Evolutionary conservation across 2,888 invertebrate species (phyloP), one percentile per base, ranked within the genome.

Genomic region (Drosophila melanocephala): DNA sequence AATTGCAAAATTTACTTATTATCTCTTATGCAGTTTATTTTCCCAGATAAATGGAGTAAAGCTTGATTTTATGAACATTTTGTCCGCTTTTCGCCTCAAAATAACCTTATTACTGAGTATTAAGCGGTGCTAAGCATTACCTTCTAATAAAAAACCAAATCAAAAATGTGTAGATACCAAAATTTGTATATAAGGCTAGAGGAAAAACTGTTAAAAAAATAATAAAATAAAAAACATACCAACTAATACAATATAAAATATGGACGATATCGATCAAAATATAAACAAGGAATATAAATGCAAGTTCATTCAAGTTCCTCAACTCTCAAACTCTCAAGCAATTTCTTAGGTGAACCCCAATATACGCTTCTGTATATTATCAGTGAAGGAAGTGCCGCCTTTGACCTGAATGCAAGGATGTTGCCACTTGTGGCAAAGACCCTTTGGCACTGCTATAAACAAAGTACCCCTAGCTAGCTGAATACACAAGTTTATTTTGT

Each of bases 361-460:
- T 26, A 5, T 35, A 37, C 2, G 50, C 51, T 42, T 47, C 39
- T 51, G 7, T 42, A 22, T 19, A 22, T 26, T 22, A 5, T 22
- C 12, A 19, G 19, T 35, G 30, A 59, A 62, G 77, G 69, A 76
- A 59, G 42, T 75, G 50, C 63, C 59, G 66, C 68, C 71, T 73
- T 77, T 72, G 56, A 72, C 59, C 72, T 67, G 32, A 50, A 44
- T 30, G 50, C 57, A 71, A 82, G 86, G 86, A 86, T 83, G 83
- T 83, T 64, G 55, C 67, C 81, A 89, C 86, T 89, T 84, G 75
- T 68, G 60, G 28, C 35, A 50, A 44, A 50, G 61, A 32, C 33
- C 68, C 65, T 60, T 64, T 53, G 50, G 39, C 52, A 44, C 22
- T 30, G 53, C 19, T 30, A 51, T 52, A 67, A 74, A 84, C 82